These are phyloP conservation scores for Myotis yumanensis DNA, from an alignment of 2,113 vertebrate species.

Conservation along the genomic window DNA sequence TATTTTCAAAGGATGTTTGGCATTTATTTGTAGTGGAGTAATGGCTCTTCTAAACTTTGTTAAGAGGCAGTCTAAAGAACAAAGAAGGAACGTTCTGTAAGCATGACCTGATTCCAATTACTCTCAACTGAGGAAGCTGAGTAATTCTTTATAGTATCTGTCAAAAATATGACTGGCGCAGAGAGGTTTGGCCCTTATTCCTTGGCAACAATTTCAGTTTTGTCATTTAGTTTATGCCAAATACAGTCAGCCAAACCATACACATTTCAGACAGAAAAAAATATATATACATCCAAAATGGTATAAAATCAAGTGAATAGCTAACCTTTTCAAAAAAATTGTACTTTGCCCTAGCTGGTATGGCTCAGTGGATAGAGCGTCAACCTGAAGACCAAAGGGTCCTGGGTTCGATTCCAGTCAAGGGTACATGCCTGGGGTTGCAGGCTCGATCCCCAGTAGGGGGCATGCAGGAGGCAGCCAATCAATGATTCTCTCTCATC, in stretches of 20 bases:
- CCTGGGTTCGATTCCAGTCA: too few species aligned
- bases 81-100: constrained; percentile 46
- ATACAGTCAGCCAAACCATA: constrained; percentile 4
- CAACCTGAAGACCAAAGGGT: too few species aligned
- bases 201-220: constrained; percentile 19
- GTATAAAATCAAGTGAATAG: neutral
- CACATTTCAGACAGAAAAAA: neutral
- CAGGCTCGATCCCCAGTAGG: too few species aligned
- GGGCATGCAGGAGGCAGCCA: too few species aligned
- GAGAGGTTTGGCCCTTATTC: neutral
- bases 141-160: constrained; percentile 25
- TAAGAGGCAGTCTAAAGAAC: constrained; percentile 28
- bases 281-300: neutral
- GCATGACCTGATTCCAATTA: constrained; percentile 49
- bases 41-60: neutral
- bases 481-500: too few species aligned
- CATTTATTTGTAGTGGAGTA: neutral
- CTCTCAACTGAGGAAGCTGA: neutral
- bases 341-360: neutral
- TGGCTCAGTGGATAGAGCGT: too few species aligned
- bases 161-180: constrained; percentile 27
- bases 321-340: constrained; percentile 43
- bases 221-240: constrained; percentile 42
- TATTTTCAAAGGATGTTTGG: constrained; percentile 44
- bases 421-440: too few species aligned